Base-by-base conservation (phyloP, 2,888 invertebrate species). In the Branchellion lobata region DNA sequence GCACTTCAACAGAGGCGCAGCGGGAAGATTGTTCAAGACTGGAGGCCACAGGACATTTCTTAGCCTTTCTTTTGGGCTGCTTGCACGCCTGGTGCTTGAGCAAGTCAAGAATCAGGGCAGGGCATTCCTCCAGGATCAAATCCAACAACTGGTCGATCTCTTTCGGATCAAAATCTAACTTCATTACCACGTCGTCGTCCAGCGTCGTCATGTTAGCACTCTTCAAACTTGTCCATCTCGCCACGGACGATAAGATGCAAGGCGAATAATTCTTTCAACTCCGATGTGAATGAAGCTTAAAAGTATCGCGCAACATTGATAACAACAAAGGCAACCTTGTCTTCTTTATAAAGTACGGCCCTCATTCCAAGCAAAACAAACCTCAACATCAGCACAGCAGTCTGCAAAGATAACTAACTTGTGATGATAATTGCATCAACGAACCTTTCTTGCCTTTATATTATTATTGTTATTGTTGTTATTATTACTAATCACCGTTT, bases 161-260 rank as follows among this genome's bases (percentile, higher is more conserved):
- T n/a, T 57, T 57, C 61, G 61, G 61, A n/a, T 57, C 61, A n/a
- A 57, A 57, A n/a, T 57, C 61, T n/a, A 57, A n/a, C n/a, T 57
- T 57, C 61, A 57, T 57, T 5, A 57, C 61, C 61, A 57, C 21
- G 21, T 57, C 61, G 21, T n/a, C 21, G 8, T 57, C 61, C 24
- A 57, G 61, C 24, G 61, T 24, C 3, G 61, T 57, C 61, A 57
- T 57, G 14, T n/a, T 57, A 5, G 18, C 8, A 47, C 47, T 47
- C 18, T 47, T 14, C 47, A 47, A 14, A 14, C 18, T n/a, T n/a
- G 14, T 40, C 40, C 40, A 40, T 5, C 40, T 40, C 5, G 5
- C 5, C 40, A 40, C n/a, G 40, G 14, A 8, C 14, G 40, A 40
- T 8, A 14, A 40, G 40, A 40, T 40, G 40, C 40, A 5, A 40